These are phyloP conservation scores for Numida meleagris DNA, from an alignment of 2,113 vertebrate species.

Conservation along the genomic window DNA sequence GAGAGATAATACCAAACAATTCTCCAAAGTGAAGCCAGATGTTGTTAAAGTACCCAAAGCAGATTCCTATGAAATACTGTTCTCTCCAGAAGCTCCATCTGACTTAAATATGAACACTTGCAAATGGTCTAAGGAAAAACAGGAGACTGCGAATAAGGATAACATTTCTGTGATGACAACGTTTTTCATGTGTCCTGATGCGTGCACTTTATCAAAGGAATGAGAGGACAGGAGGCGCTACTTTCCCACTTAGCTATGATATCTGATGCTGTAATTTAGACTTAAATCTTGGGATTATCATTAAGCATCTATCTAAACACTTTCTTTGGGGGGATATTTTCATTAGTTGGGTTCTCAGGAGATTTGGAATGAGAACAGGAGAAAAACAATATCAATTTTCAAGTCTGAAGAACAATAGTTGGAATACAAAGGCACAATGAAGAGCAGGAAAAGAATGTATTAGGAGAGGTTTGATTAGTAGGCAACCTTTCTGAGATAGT, in stretches of 20 bases:
- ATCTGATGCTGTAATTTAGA: background rate
- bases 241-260: background rate
- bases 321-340: background rate
- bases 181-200: accelerated
- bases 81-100: background rate
- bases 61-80: background rate
- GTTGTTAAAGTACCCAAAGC: background rate
- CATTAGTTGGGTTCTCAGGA: background rate
- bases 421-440: background rate
- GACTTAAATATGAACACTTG: background rate
- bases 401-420: background rate
- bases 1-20: background rate
- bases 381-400: background rate
- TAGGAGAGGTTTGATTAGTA: background rate
- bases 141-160: background rate
- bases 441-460: background rate
- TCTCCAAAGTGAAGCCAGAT: background rate
- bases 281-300: background rate
- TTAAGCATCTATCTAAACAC: background rate
- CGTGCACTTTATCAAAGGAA: background rate
- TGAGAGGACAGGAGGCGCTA: background rate
- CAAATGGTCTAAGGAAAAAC: background rate
- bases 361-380: background rate
- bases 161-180: background rate
- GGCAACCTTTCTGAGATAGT: background rate